Evolutionary conservation across 35 echinoderm and acorn worm species (phyloP).

Genomic region (Diadema setosum): DNA sequence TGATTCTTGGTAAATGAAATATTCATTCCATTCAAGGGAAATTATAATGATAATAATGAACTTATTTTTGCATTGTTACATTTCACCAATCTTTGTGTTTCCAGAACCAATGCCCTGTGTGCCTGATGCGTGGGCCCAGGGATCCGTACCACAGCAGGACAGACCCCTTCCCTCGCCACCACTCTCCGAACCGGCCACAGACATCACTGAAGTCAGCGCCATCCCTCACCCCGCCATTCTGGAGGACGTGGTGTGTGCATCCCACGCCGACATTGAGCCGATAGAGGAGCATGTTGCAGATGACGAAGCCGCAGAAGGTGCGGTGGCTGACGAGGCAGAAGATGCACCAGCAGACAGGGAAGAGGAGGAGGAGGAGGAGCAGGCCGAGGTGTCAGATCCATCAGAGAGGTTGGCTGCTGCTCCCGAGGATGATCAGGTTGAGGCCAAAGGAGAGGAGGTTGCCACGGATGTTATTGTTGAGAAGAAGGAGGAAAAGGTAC

Average conservation of each 20-base stretch:
- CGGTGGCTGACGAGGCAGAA: slow-evolving; percentile 8
- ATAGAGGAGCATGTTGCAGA: slow-evolving; percentile 29
- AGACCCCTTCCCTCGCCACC: slow-evolving; percentile 64
- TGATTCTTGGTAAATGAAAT: no score
- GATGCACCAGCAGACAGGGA: slow-evolving; percentile 22
- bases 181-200: slow-evolving; percentile 86
- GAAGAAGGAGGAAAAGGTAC: neutral
- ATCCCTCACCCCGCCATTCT: slow-evolving; percentile 66
- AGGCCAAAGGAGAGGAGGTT: neutral
- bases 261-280: slow-evolving; percentile 35
- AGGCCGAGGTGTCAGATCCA: neutral
- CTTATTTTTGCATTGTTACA: neutral
- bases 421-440: neutral
- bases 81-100: neutral
- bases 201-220: slow-evolving; percentile 70
- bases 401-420: neutral
- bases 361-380: neutral
- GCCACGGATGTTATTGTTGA: neutral
- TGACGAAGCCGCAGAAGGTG: slow-evolving; percentile 14
- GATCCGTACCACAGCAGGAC: slow-evolving; percentile 74
- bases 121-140: slow-evolving; percentile 98
- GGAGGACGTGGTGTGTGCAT: slow-evolving; percentile 73
- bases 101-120: slow-evolving; percentile 76
- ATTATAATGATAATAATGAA: no score
- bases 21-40: no score